Base-by-base conservation (phyloP, 2,797 vertebrate genomes). In the Eulemur albifrons region DNA sequence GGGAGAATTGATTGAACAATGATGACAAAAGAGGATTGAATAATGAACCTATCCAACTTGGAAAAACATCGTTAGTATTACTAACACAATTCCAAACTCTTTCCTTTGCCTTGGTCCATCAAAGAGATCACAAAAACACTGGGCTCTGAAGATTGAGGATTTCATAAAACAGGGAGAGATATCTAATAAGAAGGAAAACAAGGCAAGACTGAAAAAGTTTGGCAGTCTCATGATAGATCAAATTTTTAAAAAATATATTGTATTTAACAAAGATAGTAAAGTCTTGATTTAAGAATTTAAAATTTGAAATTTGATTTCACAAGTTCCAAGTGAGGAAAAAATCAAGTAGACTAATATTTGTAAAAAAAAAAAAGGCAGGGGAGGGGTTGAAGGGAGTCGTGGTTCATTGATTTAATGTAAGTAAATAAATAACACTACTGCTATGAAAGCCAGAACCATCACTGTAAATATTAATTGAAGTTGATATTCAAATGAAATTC, bases 31-130 rank as follows among this genome's bases (percentile, higher is more conserved):
- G 67, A 90, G 23, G 75, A 87, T 23, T 91, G 79, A 97, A 84
- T 84, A 91, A 94, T 48, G 59, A 95, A 89, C 21, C 25, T 45
- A 79, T 52, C 20, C 80, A 84, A 45, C 20, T 40, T 73, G 32
- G 35, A 88, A 89, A 94, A 50, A 86, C 57, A 50, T 96, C 90
- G 86, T 75, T 96, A 67, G 50, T 63, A 88, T 75, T 96, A 67
- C 48, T 63, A 75, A 81, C 30, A 88, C 67, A 94, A 27, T 91
- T 89, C 76, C 84, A 87, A 93, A 95, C 27, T 95, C 40, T 30
- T 43, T 73, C 14, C 69, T 90, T 94, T 89, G 57, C 27, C 75
- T 94, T 84, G 67, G 48, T 89, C 23, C 67, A 86, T 93, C 84
- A 80, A 70, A 91, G 63, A 85, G 14, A 81, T 75, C 25, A 48